Base-by-base conservation (phyloP, 2,797 vertebrate species). In the Scarus forsteni region DNA sequence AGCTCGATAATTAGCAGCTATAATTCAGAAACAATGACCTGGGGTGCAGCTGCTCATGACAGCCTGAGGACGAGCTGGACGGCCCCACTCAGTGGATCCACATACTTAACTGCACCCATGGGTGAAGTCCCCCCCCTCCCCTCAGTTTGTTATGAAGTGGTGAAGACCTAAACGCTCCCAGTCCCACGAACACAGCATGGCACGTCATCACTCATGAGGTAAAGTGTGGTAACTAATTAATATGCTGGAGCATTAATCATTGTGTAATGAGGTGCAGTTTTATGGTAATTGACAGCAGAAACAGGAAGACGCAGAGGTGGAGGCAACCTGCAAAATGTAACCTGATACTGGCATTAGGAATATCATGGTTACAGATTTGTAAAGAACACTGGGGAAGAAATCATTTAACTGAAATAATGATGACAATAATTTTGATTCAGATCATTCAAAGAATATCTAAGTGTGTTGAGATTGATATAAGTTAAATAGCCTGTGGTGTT, bases 1-100 rank as follows among this genome's bases (percentile, higher is more conserved):
- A 59, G 68, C 18, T 16, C 53, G 50, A 42, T 83, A 80, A 88
- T 89, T 85, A 83, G 65, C 35, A 15, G 60, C 65, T 0, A 70
- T 85, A 73, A 84, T 54, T 80, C 72, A 66, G 49, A 49, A 50
- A n/a, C 73, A 57, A 70, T 36, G 58, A 75, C 14, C 54, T 16
- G 56, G 62, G 35, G 64, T 69, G 55, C 61, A 38, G 77, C 75
- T 60, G 78, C 68, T 44, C 10, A 0, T 6, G 18, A 5, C 8
- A 65, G 66, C 73, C 70, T 62, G 40, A 10, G 60, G 39, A 55
- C 2, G 36, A 73, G 68, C 73, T 54, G 70, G 70, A 80, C 8
- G 50, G 60, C n/a, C 34, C 13, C 7, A 7, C 19, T 76, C 60
- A 1, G 10, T 0, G 34, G 49, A 52, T 73, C 58, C 16, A 71